Base-by-base conservation (phyloP, 2,113 vertebrate species). In the Bombycilla garrulus region DNA sequence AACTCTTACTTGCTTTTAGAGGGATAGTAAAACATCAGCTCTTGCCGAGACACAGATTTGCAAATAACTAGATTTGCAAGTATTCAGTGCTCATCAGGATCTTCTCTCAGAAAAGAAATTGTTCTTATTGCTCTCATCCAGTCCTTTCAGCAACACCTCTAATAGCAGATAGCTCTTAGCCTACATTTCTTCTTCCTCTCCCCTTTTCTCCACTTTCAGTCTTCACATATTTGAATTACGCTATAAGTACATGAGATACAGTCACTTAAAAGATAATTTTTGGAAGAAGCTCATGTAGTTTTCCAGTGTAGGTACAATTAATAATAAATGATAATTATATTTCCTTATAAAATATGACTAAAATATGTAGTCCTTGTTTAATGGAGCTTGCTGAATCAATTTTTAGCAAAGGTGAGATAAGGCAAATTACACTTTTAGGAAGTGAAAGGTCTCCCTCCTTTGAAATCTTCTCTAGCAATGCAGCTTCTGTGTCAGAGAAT, bases 401-500 rank as follows among this genome's bases (percentile, higher is more conserved):
- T 92, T 94, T 76, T 74, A 90, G 62, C 36, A 76, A 81, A 88
- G 50, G 58, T n/a, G 42, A 54, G 7, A 77, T 93, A 93, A 95
- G 65, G 65, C 26, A 53, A 96, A 88, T 22, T 11, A 70, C 38
- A 69, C 17, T 47, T 50, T 77, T 44, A 91, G 21, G 70, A 86
- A 93, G 60, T 12, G 69, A 64, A 87, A 65, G 12, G 5, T 78
- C 36, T 86, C 15, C 36, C 11, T 28, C 47, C 25, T 54, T 92
- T 53, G 20, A 17, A 78, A 77, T 70, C n/a, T 78, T 35, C 23
- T 83, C 33, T 65, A 73, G 20, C 54, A 88, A 70, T 25, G 10
- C 5, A 80, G 4, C 12, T 71, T 92, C 73, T 81, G 42, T 8
- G 6, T 35, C 31, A 70, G 33, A 72, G 31, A 53, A 24, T n/a